phyloP scores from a whole-genome alignment of 2,113 vertebrate genomes.

The Lagenorhynchus albirostris region DNA sequence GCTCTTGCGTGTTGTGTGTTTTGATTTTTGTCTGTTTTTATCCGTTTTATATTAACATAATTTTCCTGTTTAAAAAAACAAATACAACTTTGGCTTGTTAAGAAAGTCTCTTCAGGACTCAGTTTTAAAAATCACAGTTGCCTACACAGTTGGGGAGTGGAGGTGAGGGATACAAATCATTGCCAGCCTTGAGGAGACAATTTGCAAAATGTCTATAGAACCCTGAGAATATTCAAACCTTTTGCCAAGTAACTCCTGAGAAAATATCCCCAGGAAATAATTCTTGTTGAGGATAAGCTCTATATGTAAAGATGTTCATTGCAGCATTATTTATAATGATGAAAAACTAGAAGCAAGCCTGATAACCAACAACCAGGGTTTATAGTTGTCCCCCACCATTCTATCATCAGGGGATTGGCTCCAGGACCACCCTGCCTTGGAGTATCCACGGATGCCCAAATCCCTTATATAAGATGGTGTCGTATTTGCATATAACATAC shows the following conservation, averaged over 20 bases:
- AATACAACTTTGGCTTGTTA: constrained; percentile 84
- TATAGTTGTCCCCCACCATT: not conserved
- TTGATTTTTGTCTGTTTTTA: constrained; percentile 82
- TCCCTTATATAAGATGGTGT: not conserved
- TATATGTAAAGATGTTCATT: not conserved
- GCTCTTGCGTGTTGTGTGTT: constrained; percentile 80
- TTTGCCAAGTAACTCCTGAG: not conserved
- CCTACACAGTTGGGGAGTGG: too few relatives aligned
- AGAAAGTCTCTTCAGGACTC: constrained; percentile 20
- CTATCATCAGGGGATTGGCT: not conserved
- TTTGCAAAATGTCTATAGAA: not conserved
- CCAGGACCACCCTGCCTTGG: not conserved
- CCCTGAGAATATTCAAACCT: not conserved
- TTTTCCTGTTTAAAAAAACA: constrained; percentile 84
- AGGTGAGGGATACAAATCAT: too few relatives aligned
- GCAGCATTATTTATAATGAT: not conserved
- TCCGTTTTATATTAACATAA: constrained; percentile 86
- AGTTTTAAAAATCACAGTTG: not conserved
- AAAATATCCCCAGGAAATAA: not conserved
- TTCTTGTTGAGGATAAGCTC: not conserved
- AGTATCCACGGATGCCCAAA: not conserved
- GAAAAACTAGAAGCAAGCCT: not conserved
- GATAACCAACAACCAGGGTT: not conserved
- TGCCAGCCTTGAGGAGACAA: not conserved
- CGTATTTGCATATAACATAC: not conserved